These are phyloP conservation scores for Drosophila saltans DNA, from an alignment of 1,140 invertebrate species.

Conservation along the genomic window DNA sequence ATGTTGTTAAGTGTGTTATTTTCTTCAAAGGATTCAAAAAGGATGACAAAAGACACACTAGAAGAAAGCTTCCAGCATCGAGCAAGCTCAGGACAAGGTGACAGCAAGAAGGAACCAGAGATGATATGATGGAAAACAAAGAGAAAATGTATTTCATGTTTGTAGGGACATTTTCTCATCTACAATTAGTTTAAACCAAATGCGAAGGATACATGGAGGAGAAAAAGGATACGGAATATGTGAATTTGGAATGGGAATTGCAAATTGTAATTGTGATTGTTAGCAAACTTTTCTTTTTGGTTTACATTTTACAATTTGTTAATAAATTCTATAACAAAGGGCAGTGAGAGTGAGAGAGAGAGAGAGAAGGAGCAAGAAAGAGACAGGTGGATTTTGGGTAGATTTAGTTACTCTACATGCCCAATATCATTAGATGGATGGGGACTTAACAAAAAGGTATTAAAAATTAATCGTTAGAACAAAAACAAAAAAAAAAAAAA, in stretches of 20 bases:
- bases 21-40: neutral
- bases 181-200: constrained; percentile 7
- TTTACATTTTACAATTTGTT: neutral
- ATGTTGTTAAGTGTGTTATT: neutral
- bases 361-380: neutral
- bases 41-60: neutral
- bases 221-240: neutral
- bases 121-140: constrained; percentile 16
- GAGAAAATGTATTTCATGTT: neutral
- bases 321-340: neutral
- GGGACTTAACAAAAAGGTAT: neutral
- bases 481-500: too few species aligned
- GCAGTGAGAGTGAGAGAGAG: neutral
- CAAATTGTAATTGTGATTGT: neutral
- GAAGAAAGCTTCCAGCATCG: neutral
- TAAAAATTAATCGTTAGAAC: neutral
- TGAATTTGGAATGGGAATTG: neutral
- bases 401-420: constrained; percentile 6
- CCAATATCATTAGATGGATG: neutral
- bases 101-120: constrained; percentile 10
- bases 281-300: neutral
- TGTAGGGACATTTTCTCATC: neutral
- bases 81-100: constrained; percentile 40
- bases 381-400: neutral
- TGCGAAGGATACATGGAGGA: neutral